phyloP scores from a whole-genome alignment of 2,113 vertebrate species.

The Caracal caracal region DNA sequence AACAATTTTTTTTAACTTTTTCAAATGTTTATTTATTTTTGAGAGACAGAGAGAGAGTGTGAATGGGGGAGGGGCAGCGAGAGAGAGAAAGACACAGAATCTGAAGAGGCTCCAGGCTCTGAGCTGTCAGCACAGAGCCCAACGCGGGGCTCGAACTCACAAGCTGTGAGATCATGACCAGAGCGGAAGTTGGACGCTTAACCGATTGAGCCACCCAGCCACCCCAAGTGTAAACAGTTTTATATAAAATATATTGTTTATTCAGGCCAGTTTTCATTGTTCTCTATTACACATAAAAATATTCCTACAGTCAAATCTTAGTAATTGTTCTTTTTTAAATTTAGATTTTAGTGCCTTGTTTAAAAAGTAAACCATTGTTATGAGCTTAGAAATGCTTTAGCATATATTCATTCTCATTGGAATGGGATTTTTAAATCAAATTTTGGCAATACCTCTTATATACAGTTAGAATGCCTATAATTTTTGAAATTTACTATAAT shows the following conservation, averaged over 20 bases:
- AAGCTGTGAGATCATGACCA: too few species aligned
- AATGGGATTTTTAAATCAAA: conserved; percentile 34
- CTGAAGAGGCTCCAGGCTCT: too few species aligned
- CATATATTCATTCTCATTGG: not conserved
- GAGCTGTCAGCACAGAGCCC: too few species aligned
- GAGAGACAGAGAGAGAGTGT: too few species aligned
- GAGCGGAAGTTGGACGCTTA: too few species aligned
- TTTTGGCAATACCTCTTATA: conserved; percentile 35
- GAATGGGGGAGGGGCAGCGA: too few species aligned
- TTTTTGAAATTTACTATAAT: conserved; percentile 79
- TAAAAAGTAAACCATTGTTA: conserved; percentile 23
- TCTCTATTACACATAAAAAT: not conserved
- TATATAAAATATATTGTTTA: not conserved
- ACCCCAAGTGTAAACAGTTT: not conserved
- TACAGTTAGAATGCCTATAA: conserved; percentile 50
- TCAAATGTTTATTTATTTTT: too few species aligned
- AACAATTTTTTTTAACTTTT: not conserved
- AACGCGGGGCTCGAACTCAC: too few species aligned
- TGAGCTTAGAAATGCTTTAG: not conserved
- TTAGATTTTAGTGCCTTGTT: conserved; percentile 6
- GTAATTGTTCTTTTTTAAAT: not conserved
- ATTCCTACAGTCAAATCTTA: conserved; percentile 29
- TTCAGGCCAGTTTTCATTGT: not conserved
- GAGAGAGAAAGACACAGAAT: too few species aligned
- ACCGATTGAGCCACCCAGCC: too few species aligned